A percentile compares a stretch with the other conserved stretches of the same genome.
Evolutionary conservation across 2,113 vertebrate genomes (phyloP).

Genomic region (Trogon surrucura): DNA sequence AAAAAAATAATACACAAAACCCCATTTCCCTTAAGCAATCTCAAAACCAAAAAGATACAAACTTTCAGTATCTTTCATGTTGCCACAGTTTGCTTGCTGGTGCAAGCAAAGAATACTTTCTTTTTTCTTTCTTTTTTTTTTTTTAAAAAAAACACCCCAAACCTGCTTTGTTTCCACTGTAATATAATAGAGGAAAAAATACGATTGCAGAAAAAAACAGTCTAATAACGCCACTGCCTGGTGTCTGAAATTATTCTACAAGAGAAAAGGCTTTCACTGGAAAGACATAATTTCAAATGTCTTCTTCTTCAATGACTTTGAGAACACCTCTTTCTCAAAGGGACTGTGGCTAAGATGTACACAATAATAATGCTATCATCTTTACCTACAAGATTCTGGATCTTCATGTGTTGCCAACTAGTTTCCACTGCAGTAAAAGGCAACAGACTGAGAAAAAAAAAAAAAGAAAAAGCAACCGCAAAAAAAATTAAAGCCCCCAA

Average conservation of each 20-base stretch:
- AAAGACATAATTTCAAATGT: slow-evolving; percentile 16
- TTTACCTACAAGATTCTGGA: not conserved
- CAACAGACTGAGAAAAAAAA: not conserved
- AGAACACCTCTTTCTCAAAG: slow-evolving; percentile 28
- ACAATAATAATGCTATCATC: not conserved
- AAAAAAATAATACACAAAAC: not conserved
- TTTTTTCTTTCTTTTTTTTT: not conserved
- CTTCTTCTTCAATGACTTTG: slow-evolving; percentile 38
- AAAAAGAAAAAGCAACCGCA: not conserved
- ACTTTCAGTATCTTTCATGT: not conserved
- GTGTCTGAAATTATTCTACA: slow-evolving; percentile 22
- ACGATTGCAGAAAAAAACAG: slow-evolving; percentile 6
- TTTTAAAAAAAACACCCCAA: not conserved
- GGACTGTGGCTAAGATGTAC: not conserved
- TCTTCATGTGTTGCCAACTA: not conserved
- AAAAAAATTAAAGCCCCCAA: fast-evolving
- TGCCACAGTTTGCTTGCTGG: not conserved
- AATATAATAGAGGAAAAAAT: not conserved
- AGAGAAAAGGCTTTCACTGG: not conserved
- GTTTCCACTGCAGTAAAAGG: not conserved
- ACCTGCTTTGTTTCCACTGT: not conserved
- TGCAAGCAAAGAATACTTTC: not conserved
- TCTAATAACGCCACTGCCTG: not conserved
- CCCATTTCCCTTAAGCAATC: not conserved
- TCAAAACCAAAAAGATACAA: not conserved